These are phyloP conservation scores for Melanotaenia pygmaea DNA, from an alignment of 2,797 vertebrate species.

Conservation along the genomic window DNA sequence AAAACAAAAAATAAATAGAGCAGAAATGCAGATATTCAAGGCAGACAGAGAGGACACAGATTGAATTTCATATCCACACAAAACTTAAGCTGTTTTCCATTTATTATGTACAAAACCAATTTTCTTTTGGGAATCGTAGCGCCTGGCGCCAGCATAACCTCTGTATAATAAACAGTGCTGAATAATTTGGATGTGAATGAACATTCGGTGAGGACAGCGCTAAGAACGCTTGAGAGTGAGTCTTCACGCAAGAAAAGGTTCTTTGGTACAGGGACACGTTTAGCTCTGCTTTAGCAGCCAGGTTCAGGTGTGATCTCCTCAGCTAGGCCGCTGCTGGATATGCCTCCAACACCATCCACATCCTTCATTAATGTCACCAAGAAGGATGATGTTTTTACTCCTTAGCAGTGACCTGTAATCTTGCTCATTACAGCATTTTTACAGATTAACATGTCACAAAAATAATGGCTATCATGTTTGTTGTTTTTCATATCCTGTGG, in stretches of 20 bases:
- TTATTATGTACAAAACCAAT: slow-evolving; percentile 72
- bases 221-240: slow-evolving; percentile 74
- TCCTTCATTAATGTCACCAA: slow-evolving; percentile 28
- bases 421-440: background rate
- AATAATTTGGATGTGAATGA: slow-evolving; percentile 81
- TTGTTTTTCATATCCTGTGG: background rate
- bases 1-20: slow-evolving; percentile 63
- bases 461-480: background rate
- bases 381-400: too few relatives aligned
- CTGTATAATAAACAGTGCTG: slow-evolving; percentile 83
- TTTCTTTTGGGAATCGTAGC: slow-evolving; percentile 75
- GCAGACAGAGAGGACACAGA: slow-evolving; percentile 46
- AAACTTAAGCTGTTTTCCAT: slow-evolving; percentile 69
- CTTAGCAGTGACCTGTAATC: background rate
- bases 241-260: slow-evolving; percentile 56
- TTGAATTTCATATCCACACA: slow-evolving; percentile 66
- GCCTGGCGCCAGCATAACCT: slow-evolving; percentile 81
- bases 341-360: slow-evolving; percentile 43
- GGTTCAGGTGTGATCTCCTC: slow-evolving; percentile 28
- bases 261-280: slow-evolving; percentile 48
- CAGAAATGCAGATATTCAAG: slow-evolving; percentile 43
- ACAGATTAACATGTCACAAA: background rate
- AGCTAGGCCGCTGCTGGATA: slow-evolving; percentile 42
- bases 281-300: slow-evolving; percentile 52
- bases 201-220: slow-evolving; percentile 65